These are phyloP conservation scores for Enteromius argenteus DNA, from an alignment of 2,797 vertebrate genomes.

Conservation along the genomic window DNA sequence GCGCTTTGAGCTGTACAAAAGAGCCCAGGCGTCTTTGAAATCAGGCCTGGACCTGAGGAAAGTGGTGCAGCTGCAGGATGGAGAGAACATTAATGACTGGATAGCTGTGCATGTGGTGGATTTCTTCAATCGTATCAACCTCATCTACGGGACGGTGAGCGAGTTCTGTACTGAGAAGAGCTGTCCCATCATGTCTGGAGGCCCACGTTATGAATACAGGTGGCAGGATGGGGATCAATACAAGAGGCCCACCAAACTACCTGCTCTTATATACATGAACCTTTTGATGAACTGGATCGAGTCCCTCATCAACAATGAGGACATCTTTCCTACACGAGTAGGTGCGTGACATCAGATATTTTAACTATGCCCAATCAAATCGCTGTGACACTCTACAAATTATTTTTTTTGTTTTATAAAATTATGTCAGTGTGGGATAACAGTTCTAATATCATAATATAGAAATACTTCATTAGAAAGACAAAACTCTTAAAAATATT, in stretches of 20 bases:
- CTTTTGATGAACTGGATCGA: conserved; percentile 99
- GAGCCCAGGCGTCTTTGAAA: conserved; percentile 96
- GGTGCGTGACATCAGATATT: conserved; percentile 70
- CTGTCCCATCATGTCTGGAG: conserved; percentile 97
- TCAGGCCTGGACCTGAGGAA: conserved; percentile 94
- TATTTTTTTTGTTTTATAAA: background rate
- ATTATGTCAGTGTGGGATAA: background rate
- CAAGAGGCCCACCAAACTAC: conserved; percentile 93
- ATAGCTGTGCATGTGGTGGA: conserved; percentile 97
- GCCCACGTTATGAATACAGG: conserved; percentile 94
- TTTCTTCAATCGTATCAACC: conserved; percentile 98
- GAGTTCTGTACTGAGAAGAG: conserved; percentile 93
- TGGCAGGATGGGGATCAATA: conserved; percentile 96
- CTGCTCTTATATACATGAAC: conserved; percentile 95
- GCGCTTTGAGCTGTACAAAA: conserved; percentile 97
- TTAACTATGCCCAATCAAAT: background rate
- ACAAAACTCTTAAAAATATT: background rate
- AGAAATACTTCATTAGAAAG: background rate
- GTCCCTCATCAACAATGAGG: conserved; percentile 94
- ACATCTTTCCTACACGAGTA: conserved; percentile 93
- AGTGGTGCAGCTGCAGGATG: conserved; percentile 92
- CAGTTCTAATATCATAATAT: background rate
- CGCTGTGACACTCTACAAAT: background rate
- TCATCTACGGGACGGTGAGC: conserved; percentile 97
- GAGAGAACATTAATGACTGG: conserved; percentile 94